These are phyloP conservation scores for Synchiropus splendidus DNA, from an alignment of 2,113 vertebrate species.

Conservation along the genomic window DNA sequence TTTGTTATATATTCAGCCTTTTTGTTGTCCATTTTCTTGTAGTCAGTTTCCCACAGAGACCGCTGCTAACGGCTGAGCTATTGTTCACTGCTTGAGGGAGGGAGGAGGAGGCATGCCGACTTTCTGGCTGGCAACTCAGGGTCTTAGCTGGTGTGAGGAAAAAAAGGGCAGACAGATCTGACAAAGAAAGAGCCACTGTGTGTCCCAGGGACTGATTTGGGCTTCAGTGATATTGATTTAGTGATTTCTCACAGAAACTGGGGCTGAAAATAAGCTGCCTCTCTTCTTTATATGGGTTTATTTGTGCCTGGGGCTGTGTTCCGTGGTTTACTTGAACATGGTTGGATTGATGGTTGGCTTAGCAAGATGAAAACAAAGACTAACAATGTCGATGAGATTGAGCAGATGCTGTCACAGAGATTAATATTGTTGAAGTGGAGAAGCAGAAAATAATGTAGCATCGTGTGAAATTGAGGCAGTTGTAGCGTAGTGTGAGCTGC, in stretches of 20 bases:
- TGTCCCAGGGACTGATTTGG: slow-evolving; percentile 5
- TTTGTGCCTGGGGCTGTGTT: too few relatives aligned
- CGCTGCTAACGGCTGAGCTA: slow-evolving; percentile 23
- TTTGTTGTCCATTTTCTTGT: slow-evolving; percentile 16
- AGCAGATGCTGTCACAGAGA: too few relatives aligned
- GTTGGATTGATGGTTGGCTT: too few relatives aligned
- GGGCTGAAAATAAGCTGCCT: slow-evolving; percentile 1
- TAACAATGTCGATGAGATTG: too few relatives aligned
- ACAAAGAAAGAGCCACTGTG: slow-evolving; percentile 13
- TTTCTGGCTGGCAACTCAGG: slow-evolving; percentile 49
- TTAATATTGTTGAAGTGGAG: too few relatives aligned
- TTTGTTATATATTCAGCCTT: slow-evolving; percentile 1
- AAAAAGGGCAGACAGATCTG: slow-evolving; percentile 19
- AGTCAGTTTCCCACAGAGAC: slow-evolving; percentile 48
- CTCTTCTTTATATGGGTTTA: too few relatives aligned
- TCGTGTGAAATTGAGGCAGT: too few relatives aligned
- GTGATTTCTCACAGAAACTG: not conserved
- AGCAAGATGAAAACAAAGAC: too few relatives aligned
- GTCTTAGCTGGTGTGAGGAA: slow-evolving; percentile 37
- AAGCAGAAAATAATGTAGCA: too few relatives aligned
- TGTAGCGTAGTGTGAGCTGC: too few relatives aligned
- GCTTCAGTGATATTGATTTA: slow-evolving; percentile 7
- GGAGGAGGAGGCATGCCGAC: slow-evolving; percentile 19
- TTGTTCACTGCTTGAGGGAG: slow-evolving; percentile 45
- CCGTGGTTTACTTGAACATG: too few relatives aligned